Base-by-base conservation (phyloP, 2,797 vertebrate genomes). In the Gadopsis marmoratus region DNA sequence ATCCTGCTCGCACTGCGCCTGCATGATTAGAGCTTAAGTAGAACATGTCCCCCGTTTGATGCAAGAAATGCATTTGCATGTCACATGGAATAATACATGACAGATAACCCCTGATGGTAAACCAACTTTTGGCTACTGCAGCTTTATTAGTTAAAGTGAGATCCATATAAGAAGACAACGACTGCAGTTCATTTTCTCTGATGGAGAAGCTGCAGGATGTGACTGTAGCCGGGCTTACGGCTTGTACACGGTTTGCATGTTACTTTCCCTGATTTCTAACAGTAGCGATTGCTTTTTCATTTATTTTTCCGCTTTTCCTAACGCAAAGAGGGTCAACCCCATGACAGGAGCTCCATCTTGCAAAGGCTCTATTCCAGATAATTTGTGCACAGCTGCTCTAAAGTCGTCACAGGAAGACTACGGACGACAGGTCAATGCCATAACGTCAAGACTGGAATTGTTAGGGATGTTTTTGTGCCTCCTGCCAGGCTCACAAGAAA, bases 1-100 rank as follows among this genome's bases (percentile, higher is more conserved):
- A 31, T 13, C 11, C 48, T 1, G 3, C 60, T 73, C 48, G 51
- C 78, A 71, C 2, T 61, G 70, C 65, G 65, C 68, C 53, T 33
- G 23, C 72, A 54, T 79, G 81, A 88, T 90, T 74, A 80, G 73
- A 39, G 61, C 63, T 61, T 65, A 83, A 85, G 62, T 72, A 63
- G 78, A 85, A 74, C 76, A 77, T 61, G 45, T 80, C 82, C 45
- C 45, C 45, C 16, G 58, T 87, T 80, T 88, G 87, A 87, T 85
- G 78, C 74, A n/a, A 67, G 82, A 74, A 82, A 88, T 37, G 50
- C 76, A 73, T 90, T 84, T 74, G 60, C 81, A 91, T 89, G 81
- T 79, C 86, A 90, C 70, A 82, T 83, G 74, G 88, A 91, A 91
- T 92, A 90, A 92, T 71, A 88, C 83, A 89, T 91, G 74, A 92